phyloP scores from a whole-genome alignment of 1,140 invertebrate species.

The Andrena cerasifolii region DNA sequence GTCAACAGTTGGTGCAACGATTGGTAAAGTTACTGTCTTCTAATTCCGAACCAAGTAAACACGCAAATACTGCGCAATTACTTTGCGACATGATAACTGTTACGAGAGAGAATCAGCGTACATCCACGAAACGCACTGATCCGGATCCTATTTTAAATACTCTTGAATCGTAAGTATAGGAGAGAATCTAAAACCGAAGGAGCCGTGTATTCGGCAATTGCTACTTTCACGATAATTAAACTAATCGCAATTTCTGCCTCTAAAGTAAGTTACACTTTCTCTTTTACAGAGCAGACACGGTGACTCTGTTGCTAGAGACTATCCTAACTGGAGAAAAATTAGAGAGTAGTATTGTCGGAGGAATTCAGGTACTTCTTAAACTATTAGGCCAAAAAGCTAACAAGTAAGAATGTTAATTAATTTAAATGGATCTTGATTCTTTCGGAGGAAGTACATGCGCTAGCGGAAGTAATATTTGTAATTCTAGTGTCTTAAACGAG shows the following conservation, averaged over 20 bases:
- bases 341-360: constrained; percentile 90
- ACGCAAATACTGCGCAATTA: constrained; percentile 91
- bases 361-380: constrained; percentile 90
- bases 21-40: constrained; percentile 91
- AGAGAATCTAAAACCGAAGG: not conserved
- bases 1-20: constrained; percentile 91
- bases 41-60: constrained; percentile 87
- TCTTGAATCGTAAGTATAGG: constrained; percentile 87
- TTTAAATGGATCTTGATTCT: not conserved
- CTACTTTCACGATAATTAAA: not conserved
- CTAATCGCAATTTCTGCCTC: not conserved
- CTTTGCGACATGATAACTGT: constrained; percentile 91
- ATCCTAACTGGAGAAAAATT: constrained; percentile 87
- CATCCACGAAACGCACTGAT: constrained; percentile 83
- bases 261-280: constrained; percentile 60
- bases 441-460: not conserved
- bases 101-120: constrained; percentile 86
- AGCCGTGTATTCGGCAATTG: not conserved
- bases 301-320: constrained; percentile 86
- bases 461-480: constrained; percentile 17
- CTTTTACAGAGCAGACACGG: constrained; percentile 84
- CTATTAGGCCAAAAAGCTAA: constrained; percentile 85
- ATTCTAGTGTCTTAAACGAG: constrained; percentile 47
- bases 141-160: constrained; percentile 87
- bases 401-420: constrained; percentile 71